Evolutionary conservation across 1,140 invertebrate genomes (phyloP).

Genomic region (Drosophila kohkoa): DNA sequence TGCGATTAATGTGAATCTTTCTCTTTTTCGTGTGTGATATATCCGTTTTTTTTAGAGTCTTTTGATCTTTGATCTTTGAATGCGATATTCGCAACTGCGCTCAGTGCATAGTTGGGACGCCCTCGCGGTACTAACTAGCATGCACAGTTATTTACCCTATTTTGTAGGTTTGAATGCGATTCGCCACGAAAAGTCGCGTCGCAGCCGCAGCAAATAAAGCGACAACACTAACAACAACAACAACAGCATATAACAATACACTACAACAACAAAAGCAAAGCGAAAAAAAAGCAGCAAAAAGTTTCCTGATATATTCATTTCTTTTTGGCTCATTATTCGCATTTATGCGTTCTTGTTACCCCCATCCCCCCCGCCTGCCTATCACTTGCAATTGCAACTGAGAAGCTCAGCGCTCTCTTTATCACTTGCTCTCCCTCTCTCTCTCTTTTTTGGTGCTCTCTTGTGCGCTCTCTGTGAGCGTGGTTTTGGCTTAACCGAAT

Average conservation of each 20-base stretch:
- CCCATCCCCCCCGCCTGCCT: not conserved
- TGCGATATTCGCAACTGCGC: conserved; percentile 22
- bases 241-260: not conserved
- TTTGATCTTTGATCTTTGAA: conserved; percentile 12
- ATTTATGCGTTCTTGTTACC: conserved; percentile 67
- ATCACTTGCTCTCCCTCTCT: conserved; percentile 3
- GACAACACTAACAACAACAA: conserved; percentile 13
- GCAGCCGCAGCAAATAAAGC: conserved; percentile 51
- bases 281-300: conserved; percentile 36
- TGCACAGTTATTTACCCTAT: conserved; percentile 77
- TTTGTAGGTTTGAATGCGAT: conserved; percentile 73
- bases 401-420: conserved; percentile 29
- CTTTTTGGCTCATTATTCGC: conserved; percentile 74
- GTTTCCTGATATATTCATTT: conserved; percentile 67
- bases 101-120: conserved; percentile 58
- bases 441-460: not conserved
- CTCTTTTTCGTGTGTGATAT: not conserved
- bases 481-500: conserved; percentile 22
- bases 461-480: not conserved
- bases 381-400: conserved; percentile 39
- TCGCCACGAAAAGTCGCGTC: conserved; percentile 43
- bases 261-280: conserved; percentile 27
- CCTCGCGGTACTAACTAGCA: conserved; percentile 73
- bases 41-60: conserved; percentile 10
- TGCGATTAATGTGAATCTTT: conserved; percentile 17